A percentile compares a stretch with the other conserved stretches of the same genome.
These are phyloP conservation scores for Protodeltote pygarga DNA, from an alignment of 2,888 invertebrate species.

Conservation along the genomic window DNA sequence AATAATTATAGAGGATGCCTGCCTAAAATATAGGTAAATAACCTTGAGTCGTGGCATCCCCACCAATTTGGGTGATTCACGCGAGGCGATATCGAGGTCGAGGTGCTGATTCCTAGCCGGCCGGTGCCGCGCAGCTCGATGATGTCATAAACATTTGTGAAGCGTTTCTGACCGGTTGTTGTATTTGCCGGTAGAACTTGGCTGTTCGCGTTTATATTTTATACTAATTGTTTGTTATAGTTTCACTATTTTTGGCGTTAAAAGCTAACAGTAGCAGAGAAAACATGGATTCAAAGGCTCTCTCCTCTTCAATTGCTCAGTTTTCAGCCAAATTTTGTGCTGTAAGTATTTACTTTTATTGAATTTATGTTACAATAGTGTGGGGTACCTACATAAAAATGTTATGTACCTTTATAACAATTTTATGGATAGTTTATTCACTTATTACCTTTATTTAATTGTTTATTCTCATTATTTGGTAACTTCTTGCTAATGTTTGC, in stretches of 20 bases:
- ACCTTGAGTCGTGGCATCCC: conserved; percentile 10
- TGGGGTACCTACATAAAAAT: neutral
- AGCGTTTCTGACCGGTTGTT: conserved; percentile 14
- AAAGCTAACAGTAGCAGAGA: conserved; percentile 47
- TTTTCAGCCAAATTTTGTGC: conserved; percentile 83
- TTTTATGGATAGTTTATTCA: too few relatives aligned
- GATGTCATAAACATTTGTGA: conserved; percentile 30
- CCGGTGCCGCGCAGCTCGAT: conserved; percentile 20
- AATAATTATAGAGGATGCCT: too few relatives aligned
- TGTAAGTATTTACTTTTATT: conserved; percentile 67
- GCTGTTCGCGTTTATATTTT: neutral
- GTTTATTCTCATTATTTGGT: neutral
- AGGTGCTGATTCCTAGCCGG: neutral
- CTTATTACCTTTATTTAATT: too few relatives aligned
- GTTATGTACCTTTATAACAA: too few relatives aligned
- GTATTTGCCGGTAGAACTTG: neutral
- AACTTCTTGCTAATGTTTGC: too few relatives aligned
- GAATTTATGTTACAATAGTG: neutral
- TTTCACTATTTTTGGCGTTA: conserved; percentile 54
- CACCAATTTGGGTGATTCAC: conserved; percentile 27
- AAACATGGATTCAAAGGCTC: conserved; percentile 71
- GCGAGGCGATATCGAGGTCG: neutral
- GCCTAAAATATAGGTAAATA: neutral
- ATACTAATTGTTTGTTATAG: conserved; percentile 55
- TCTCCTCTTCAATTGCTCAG: conserved; percentile 71